Percentiles rank a stretch among this genome's conserved stretches.
Conservation (phyloP, 2,888 invertebrate genomes). For the Hypercompe scribonia region DNA sequence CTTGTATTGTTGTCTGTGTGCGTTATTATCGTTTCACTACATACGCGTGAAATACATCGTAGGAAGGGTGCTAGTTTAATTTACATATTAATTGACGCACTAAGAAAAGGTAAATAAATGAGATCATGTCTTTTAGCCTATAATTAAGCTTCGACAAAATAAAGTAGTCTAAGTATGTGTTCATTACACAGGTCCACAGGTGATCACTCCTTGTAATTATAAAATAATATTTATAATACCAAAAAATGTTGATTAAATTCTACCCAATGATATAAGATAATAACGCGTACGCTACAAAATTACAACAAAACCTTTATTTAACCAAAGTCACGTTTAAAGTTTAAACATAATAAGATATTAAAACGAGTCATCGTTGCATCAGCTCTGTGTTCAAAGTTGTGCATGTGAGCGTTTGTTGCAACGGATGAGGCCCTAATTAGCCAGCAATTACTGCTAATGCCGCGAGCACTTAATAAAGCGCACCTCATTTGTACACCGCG, state of each 20-base stretch:
- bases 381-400: constrained; percentile 45
- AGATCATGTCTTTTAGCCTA: constrained; percentile 47
- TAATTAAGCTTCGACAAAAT: constrained; percentile 39
- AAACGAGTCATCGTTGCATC: constrained; percentile 28
- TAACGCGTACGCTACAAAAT: not conserved
- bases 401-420: constrained; percentile 60
- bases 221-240: not conserved
- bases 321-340: not conserved
- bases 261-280: not conserved
- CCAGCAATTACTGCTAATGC: constrained; percentile 80
- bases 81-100: constrained; percentile 69
- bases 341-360: constrained; percentile 17
- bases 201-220: not conserved
- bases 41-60: constrained; percentile 58
- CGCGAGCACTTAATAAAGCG: constrained; percentile 70
- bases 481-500: constrained; percentile 67
- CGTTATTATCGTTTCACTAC: constrained; percentile 57
- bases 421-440: constrained; percentile 80
- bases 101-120: constrained; percentile 57
- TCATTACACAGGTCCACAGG: not conserved
- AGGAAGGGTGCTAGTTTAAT: constrained; percentile 61
- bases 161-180: constrained; percentile 10
- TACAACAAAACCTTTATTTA: not conserved
- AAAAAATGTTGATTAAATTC: not conserved
- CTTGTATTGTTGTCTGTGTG: constrained; percentile 39